Percentiles rank a stretch among this genome's conserved stretches.
Conservation (phyloP, 2,797 vertebrate species). For the Takifugu rubripes region DNA sequence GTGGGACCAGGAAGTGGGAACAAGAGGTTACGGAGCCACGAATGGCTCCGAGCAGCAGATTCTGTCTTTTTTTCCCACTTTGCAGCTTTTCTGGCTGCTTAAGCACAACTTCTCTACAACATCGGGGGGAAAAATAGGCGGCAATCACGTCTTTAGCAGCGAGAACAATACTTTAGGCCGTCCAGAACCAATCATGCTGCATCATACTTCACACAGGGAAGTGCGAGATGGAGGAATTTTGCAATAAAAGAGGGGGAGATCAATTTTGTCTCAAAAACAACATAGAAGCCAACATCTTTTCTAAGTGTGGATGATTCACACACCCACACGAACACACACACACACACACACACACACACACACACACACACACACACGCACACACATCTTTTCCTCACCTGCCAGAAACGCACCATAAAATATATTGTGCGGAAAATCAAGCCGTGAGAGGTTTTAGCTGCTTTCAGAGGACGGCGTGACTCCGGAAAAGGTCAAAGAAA, state of each 20-base stretch:
- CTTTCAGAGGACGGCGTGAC: conserved; percentile 47
- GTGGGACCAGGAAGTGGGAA: conserved; percentile 35
- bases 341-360: too few relatives aligned
- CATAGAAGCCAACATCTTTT: too few relatives aligned
- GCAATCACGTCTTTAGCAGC: conserved; percentile 37
- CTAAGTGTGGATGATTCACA: too few relatives aligned
- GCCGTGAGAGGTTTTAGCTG: conserved; percentile 41
- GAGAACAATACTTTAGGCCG: not conserved
- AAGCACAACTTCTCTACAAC: conserved; percentile 20
- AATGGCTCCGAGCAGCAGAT: conserved; percentile 31
- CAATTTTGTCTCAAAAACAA: too few relatives aligned
- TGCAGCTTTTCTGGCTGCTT: conserved; percentile 1
- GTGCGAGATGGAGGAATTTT: not conserved
- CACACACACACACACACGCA: too few relatives aligned
- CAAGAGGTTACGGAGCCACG: conserved; percentile 36
- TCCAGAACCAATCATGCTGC: not conserved
- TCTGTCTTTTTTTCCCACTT: conserved; percentile 47
- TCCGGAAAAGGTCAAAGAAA: conserved; percentile 53
- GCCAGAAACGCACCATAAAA: conserved; percentile 6
- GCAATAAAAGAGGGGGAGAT: conserved; percentile 11
- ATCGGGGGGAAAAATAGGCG: conserved; percentile 18
- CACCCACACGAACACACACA: too few relatives aligned
- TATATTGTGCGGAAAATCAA: conserved; percentile 35
- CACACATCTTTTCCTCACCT: too few relatives aligned
- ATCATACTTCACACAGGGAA: not conserved